Percentiles rank a stretch among this genome's conserved stretches.
Conservation (phyloP, 1,140 invertebrate genomes). For the Pseudomyrmex dendroicus region DNA sequence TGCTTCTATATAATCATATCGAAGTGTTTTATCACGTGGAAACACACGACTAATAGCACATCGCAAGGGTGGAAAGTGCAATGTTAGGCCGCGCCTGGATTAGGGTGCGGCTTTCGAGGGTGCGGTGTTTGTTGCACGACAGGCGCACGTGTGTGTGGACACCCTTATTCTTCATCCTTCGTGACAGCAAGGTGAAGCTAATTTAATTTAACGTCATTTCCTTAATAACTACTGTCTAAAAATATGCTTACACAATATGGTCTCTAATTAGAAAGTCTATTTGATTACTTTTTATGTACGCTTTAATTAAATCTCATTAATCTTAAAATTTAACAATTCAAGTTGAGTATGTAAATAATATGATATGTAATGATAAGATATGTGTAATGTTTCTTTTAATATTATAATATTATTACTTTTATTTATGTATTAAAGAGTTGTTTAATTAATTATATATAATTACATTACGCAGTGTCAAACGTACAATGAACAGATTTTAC, state of each 20-base stretch:
- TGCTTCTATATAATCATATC: constrained; percentile 71
- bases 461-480: too few species aligned
- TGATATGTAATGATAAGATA: not conserved
- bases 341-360: not conserved
- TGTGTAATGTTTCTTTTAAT: not conserved
- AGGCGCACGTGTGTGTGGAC: constrained; percentile 19
- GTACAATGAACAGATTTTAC: not conserved
- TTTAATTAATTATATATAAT: not conserved
- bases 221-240: constrained; percentile 27
- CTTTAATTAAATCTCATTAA: not conserved
- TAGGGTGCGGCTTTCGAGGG: constrained; percentile 73
- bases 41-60: constrained; percentile 67
- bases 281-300: not conserved
- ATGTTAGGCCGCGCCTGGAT: constrained; percentile 73
- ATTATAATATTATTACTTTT: not conserved
- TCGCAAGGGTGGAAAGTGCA: constrained; percentile 75
- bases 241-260: not conserved
- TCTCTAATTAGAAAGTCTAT: constrained; percentile 1
- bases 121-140: constrained; percentile 67
- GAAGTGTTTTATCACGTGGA: constrained; percentile 74
- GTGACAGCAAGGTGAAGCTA: constrained; percentile 20
- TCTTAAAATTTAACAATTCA: not conserved
- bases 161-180: constrained; percentile 59
- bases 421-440: not conserved
- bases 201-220: constrained; percentile 58